Percentiles rank a stretch among this genome's conserved stretches.
These are phyloP conservation scores for Hoplodrina ambigua DNA, from an alignment of 2,888 invertebrate genomes.

Conservation along the genomic window DNA sequence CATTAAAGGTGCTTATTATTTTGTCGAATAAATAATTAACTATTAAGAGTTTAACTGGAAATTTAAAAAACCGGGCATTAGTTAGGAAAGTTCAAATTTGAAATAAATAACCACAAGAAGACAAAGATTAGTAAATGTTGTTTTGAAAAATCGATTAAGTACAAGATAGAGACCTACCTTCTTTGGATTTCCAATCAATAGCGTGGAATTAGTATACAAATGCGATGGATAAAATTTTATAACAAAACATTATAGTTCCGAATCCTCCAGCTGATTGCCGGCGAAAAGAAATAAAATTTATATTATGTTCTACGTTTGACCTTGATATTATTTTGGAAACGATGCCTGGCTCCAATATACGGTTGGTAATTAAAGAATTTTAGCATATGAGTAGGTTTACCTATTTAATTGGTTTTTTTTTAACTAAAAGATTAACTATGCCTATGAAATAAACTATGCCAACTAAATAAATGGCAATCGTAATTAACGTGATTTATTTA, in stretches of 20 bases:
- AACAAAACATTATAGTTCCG: not conserved
- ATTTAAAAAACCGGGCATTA: too few species aligned
- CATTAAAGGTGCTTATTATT: too few species aligned
- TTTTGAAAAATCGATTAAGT: not conserved
- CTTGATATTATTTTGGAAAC: constrained; percentile 11
- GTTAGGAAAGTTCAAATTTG: too few species aligned
- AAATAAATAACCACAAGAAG: too few species aligned
- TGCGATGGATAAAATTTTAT: not conserved
- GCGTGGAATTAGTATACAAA: not conserved
- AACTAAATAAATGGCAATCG: not conserved
- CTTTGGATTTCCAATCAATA: not conserved
- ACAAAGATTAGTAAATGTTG: too few species aligned
- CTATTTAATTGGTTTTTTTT: too few species aligned
- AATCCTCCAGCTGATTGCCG: not conserved
- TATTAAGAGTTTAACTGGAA: too few species aligned
- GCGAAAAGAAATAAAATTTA: constrained; percentile 13
- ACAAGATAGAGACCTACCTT: not conserved
- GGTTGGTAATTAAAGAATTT: not conserved
- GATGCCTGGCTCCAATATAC: not conserved
- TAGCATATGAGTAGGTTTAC: too few species aligned
- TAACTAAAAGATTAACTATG: too few species aligned
- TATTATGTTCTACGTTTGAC: not conserved
- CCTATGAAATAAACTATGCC: too few species aligned
- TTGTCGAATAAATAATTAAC: too few species aligned
- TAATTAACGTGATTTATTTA: not conserved